phyloP scores from a whole-genome alignment of 2,797 vertebrate species.

The Poecile montanus region DNA sequence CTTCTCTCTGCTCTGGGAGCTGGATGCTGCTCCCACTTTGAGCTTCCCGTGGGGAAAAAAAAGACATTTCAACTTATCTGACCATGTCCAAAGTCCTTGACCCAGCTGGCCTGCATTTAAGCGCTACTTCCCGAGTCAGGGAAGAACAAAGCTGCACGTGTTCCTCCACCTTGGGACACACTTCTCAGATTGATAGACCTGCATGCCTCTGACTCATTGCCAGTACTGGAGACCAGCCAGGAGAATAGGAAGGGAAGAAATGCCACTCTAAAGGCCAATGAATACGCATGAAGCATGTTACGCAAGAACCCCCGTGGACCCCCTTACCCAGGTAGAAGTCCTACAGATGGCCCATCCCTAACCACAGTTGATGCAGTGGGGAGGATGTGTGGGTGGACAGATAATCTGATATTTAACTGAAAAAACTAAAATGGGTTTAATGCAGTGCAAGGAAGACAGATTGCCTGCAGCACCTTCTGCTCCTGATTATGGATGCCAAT shows the following conservation, averaged over 20 bases:
- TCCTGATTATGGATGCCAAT: conserved; percentile 61
- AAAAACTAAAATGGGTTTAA: conserved; percentile 54
- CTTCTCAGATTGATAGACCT: conserved; percentile 25
- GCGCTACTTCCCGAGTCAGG: not conserved
- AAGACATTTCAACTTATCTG: not conserved
- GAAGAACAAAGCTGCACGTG: not conserved
- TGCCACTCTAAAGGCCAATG: conserved; percentile 53
- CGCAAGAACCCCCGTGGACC: conserved; percentile 50
- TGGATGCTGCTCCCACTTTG: not conserved
- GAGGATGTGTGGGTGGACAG: conserved; percentile 58
- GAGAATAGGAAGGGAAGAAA: conserved; percentile 40
- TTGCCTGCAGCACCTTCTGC: conserved; percentile 61
- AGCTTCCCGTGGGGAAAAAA: not conserved
- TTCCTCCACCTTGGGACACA: conserved; percentile 10
- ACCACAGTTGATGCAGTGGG: not conserved
- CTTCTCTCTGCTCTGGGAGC: not conserved
- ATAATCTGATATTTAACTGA: conserved; percentile 59
- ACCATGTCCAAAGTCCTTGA: not conserved
- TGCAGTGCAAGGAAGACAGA: conserved; percentile 45
- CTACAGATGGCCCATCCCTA: conserved; percentile 52
- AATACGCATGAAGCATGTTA: conserved; percentile 36
- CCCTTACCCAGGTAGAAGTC: conserved; percentile 18
- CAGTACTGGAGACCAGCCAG: conserved; percentile 41
- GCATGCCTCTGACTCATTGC: conserved; percentile 40
- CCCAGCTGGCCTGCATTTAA: not conserved